Base-by-base conservation (phyloP, 2,888 invertebrate species). In the Piscicola geometra region DNA sequence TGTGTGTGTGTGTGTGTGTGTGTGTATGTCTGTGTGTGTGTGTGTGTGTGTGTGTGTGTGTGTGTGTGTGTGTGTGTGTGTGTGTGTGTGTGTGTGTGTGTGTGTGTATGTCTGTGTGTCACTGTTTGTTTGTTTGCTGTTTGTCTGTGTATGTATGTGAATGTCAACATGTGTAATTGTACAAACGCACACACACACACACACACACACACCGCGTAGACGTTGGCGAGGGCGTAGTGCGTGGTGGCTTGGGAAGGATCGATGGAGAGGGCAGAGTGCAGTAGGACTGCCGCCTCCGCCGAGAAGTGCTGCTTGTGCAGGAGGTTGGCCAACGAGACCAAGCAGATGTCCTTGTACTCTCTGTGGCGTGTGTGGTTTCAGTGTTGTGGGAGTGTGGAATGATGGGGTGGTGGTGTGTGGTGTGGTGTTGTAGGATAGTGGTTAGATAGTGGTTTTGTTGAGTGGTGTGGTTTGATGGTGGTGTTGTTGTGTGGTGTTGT, bases 211-310 rank as follows among this genome's bases (percentile, higher is more conserved):
- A 67, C 88, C 0, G 91, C 90, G 83, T 90, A 91, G 28, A 91
- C 89, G 83, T 91, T 91, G 9, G 90, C 92, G 21, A 92, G 86
- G 1, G 90, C 89, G 81, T 91, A 89, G 78, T 86, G 85, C 78
- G 84, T 84, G 52, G 84, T 84, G 77, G 84, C 83, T n/a, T 84
- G 81, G 74, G 87, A 86, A 0, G 90, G 89, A 66, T 90, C 89
- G 81, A 91, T 90, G 82, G 91, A 91, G 18, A 91, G 88, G 0
- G 92, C 91, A 25, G 90, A 90, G 80, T 90, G 89, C 0, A 92
- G 87, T 68, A 92, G 88, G 77, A 90, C 88, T 0, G 90, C 88
- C 0, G 92, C 92, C 84, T 92, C 92, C 78, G 89, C 89, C 0
- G 90, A 88, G 80, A 88, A 88, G 67, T 82, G 82, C 70, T 90